These are phyloP conservation scores for Ictalurus punctatus DNA, from an alignment of 2,113 vertebrate species.

Conservation along the genomic window DNA sequence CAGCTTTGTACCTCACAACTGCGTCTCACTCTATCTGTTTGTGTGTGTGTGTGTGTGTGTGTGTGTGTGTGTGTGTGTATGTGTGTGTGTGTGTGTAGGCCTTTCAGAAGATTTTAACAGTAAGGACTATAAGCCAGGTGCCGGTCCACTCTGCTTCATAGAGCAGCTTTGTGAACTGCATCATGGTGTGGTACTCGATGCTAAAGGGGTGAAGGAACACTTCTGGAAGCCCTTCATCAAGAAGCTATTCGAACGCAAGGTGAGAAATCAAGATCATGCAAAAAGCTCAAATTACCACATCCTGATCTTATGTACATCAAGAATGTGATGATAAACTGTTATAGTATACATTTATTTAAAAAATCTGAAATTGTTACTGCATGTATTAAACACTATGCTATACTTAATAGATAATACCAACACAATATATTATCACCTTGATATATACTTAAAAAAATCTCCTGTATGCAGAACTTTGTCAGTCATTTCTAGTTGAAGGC, in stretches of 20 bases:
- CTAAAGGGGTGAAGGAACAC: conserved; percentile 94
- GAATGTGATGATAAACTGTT: not conserved
- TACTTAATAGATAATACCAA: not conserved
- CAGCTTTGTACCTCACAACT: not conserved
- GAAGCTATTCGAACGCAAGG: conserved; percentile 92
- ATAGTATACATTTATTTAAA: too few relatives aligned
- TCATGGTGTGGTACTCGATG: conserved; percentile 89
- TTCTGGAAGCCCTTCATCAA: conserved; percentile 96
- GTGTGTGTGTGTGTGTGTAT: conserved; percentile 11
- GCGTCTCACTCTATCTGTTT: not conserved
- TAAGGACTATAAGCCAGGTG: conserved; percentile 81
- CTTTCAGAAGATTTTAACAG: conserved; percentile 83
- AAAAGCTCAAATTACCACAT: not conserved
- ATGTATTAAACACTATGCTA: not conserved
- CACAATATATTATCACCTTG: not conserved
- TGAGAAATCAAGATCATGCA: conserved; percentile 51
- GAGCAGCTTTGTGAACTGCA: conserved; percentile 88
- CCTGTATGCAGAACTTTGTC: not conserved
- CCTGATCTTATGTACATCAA: not conserved
- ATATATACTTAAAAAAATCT: not conserved
- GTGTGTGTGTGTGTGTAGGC: conserved; percentile 66
- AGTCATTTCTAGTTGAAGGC: not conserved
- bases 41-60: conserved; percentile 2
- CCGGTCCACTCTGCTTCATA: conserved; percentile 84
- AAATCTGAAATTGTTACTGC: not conserved